Conservation (phyloP, 2,113 vertebrate genomes). For the Pristiophorus japonicus region DNA sequence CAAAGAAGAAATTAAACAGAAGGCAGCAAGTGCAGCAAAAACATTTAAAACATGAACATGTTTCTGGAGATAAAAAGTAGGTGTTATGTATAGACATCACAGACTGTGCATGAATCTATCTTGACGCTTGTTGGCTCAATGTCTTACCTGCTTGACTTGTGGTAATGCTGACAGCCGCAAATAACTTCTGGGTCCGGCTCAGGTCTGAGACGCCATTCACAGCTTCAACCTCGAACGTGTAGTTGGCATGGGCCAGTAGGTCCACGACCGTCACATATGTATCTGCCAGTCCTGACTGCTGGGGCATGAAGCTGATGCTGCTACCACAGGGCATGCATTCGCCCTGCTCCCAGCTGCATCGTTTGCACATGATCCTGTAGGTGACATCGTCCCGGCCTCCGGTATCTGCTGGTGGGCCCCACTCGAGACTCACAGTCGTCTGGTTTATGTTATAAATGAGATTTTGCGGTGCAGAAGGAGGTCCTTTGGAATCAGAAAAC, state of each 20-base stretch:
- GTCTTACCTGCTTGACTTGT: constrained; percentile 95
- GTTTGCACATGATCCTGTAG: constrained; percentile 84
- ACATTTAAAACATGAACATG: not conserved
- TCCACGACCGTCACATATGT: constrained; percentile 85
- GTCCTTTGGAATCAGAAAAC: constrained; percentile 60
- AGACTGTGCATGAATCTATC: not conserved
- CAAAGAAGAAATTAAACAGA: not conserved
- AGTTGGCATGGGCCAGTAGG: constrained; percentile 93
- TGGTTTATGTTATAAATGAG: constrained; percentile 99
- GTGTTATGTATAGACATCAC: not conserved
- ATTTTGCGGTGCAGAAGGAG: constrained; percentile 95
- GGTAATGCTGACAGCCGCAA: constrained; percentile 89
- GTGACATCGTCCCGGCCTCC: constrained; percentile 92
- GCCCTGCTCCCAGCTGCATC: constrained; percentile 93
- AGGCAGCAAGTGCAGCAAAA: not conserved
- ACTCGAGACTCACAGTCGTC: constrained; percentile 90
- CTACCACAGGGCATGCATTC: constrained; percentile 87
- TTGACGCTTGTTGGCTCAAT: constrained; percentile 25
- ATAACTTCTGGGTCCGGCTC: constrained; percentile 90
- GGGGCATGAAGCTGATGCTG: constrained; percentile 82
- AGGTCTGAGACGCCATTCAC: constrained; percentile 95
- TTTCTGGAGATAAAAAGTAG: not conserved
- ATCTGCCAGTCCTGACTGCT: constrained; percentile 86
- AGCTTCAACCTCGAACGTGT: constrained; percentile 96
- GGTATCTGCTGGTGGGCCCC: constrained; percentile 86